Evolutionary conservation across 2,797 vertebrate genomes (phyloP).

Genomic region (Alauda arvensis): DNA sequence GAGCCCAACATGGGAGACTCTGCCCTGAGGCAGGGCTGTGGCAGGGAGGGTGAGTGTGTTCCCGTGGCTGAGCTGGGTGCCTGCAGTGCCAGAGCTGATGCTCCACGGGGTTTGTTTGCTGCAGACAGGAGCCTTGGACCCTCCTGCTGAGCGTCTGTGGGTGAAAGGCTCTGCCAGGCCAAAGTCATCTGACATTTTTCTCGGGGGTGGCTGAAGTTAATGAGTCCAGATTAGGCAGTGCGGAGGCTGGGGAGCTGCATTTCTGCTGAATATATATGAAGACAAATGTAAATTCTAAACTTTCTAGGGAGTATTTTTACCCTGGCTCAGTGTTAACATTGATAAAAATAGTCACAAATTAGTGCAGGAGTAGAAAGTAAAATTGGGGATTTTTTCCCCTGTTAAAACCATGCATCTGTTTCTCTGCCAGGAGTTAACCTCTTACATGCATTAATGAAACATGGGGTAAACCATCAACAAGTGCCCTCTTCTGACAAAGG

Average conservation of each 20-base stretch:
- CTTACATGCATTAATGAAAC: slow-evolving; percentile 5
- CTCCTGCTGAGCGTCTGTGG: neutral
- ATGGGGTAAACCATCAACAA: neutral
- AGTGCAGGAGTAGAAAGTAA: slow-evolving; percentile 58
- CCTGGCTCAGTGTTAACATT: slow-evolving; percentile 47
- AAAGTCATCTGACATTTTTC: slow-evolving; percentile 56
- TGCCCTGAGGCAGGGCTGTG: neutral
- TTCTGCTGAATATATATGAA: slow-evolving; percentile 60
- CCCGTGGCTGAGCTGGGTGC: neutral
- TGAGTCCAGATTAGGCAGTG: slow-evolving; percentile 53
- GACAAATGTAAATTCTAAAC: slow-evolving; percentile 62
- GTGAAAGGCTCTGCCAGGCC: slow-evolving; percentile 30
- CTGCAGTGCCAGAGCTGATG: neutral
- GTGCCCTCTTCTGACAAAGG: slow-evolving; percentile 6
- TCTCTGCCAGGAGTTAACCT: slow-evolving; percentile 35
- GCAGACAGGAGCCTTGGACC: neutral
- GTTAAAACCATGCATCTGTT: slow-evolving; percentile 10
- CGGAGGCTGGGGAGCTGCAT: slow-evolving; percentile 34
- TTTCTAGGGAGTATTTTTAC: slow-evolving; percentile 65
- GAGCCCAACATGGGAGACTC: neutral
- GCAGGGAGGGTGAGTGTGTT: neutral
- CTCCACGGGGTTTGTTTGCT: neutral
- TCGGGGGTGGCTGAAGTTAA: slow-evolving; percentile 54
- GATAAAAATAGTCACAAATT: slow-evolving; percentile 68
- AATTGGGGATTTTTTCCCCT: neutral